Evolutionary conservation across 1,140 invertebrate genomes (phyloP).

Genomic region (Rhopalosiphum maidis): DNA sequence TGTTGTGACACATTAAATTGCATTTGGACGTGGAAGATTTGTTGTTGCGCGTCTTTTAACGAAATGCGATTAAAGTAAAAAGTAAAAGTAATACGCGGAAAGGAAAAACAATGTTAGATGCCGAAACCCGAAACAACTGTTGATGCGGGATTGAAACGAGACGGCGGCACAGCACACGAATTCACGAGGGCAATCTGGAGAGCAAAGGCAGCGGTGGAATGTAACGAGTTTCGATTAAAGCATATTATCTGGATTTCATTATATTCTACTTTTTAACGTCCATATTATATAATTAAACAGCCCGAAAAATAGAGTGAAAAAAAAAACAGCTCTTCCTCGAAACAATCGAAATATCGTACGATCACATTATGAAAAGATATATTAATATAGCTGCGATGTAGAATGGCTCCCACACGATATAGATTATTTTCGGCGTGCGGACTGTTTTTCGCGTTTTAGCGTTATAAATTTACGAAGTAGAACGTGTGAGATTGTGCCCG

Average conservation of each 20-base stretch:
- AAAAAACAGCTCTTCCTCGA: not conserved
- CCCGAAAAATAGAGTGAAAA: not conserved
- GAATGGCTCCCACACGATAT: not conserved
- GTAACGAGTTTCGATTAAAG: not conserved
- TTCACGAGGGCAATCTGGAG: not conserved
- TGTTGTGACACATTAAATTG: not conserved
- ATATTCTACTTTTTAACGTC: not conserved
- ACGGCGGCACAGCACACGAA: not conserved
- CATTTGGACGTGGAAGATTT: slow-evolving; percentile 13
- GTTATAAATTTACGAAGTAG: not conserved
- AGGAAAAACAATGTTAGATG: not conserved
- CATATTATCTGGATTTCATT: not conserved
- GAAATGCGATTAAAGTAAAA: slow-evolving; percentile 22
- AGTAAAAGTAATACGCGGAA: not conserved
- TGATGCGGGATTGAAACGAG: not conserved
- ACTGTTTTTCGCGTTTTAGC: not conserved
- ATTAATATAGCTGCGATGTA: not conserved
- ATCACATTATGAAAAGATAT: not conserved
- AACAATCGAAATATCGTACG: not conserved
- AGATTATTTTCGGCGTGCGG: not conserved
- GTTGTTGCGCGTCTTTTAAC: not conserved
- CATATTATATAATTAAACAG: not conserved
- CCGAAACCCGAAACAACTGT: not conserved
- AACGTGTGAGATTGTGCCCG: not conserved
- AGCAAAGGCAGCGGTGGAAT: too few relatives aligned